phyloP scores from a whole-genome alignment of 92 coral and sea anemone species.

The Parazoanthus swiftii region DNA sequence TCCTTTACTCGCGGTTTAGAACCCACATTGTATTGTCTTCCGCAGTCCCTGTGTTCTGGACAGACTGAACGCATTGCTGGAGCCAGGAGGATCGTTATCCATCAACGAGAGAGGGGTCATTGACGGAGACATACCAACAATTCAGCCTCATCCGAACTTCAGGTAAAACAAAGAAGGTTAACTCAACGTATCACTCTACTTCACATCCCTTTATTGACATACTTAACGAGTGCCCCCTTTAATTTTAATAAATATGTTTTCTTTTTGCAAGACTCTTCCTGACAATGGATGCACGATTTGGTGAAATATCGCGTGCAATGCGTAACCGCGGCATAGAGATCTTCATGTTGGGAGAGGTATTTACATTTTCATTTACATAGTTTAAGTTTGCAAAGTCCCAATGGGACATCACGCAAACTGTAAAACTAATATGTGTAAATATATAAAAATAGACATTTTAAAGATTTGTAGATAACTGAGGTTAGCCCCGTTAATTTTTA shows the following conservation, averaged over 20 bases:
- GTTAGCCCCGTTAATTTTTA: too few species aligned
- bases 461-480: too few species aligned
- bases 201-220: neutral
- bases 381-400: too few species aligned
- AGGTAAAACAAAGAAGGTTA: slow-evolving; percentile 52
- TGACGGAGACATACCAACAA: slow-evolving; percentile 89
- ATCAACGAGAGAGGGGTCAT: slow-evolving; percentile 96
- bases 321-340: slow-evolving; percentile 97
- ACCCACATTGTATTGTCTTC: neutral
- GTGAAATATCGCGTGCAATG: slow-evolving; percentile 98
- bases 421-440: too few species aligned
- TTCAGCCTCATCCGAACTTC: slow-evolving; percentile 90
- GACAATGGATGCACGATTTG: slow-evolving; percentile 91
- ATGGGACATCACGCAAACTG: too few species aligned
- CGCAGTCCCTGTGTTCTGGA: slow-evolving; percentile 93
- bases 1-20: neutral
- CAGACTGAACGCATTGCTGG: slow-evolving; percentile 88
- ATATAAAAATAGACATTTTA: too few species aligned
- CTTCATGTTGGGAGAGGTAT: slow-evolving; percentile 85
- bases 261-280: slow-evolving; percentile 69
- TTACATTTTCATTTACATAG: too few species aligned
- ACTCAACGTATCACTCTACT: neutral
- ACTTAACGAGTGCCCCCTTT: neutral
- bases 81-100: slow-evolving; percentile 85
- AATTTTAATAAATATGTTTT: neutral